Evolutionary conservation across 2,797 vertebrate species (phyloP), one percentile per base, ranked within the genome.

Genomic region (Anableps anableps): DNA sequence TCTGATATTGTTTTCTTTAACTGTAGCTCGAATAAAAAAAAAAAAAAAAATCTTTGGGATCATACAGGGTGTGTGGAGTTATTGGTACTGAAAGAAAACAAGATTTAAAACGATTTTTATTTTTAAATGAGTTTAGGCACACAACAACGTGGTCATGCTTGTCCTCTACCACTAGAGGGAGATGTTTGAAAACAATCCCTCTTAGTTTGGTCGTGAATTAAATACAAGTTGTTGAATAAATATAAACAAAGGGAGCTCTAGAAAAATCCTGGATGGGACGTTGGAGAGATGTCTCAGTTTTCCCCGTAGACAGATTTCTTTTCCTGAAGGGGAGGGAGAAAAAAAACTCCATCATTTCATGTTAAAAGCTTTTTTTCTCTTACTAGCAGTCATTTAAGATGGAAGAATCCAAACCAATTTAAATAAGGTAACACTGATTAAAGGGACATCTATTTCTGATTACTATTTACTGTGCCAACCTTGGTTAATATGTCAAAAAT

Each of bases 1-100:
- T 95, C 93, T 92, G 93, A 95, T 95, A 94, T 95, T 94, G 94
- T 96, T 96, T 96, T 96, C 95, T 95, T 96, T 96, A 95, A 96
- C 89, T 94, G 95, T 96, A 96, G 95, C 94, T 95, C 95, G 91
- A 95, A 91, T 45, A 72, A 45, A 16, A 70, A 68, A 26, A 17
- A 14, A 95, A 96, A 96, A 96, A 95, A 95, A 92, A 94, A 92
- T 94, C 90, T 95, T 94, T 94, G 94, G 93, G 92, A 95, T 91
- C 86, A 81, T 92, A 88, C 71, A 62, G 13, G 2, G 58, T 1
- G 23, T 71, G 58, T 83, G 13, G 4, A 14, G n/a, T 60, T 60
- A 16, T 60, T 60, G 26, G 11, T 58, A 26, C 51, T 53, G 14
- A 36, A 26, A 71, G 17, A 36, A 31, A 62, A 45, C 5, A 47